Base-by-base conservation (phyloP, 2,113 vertebrate genomes). In the Mohoua ochrocephala region DNA sequence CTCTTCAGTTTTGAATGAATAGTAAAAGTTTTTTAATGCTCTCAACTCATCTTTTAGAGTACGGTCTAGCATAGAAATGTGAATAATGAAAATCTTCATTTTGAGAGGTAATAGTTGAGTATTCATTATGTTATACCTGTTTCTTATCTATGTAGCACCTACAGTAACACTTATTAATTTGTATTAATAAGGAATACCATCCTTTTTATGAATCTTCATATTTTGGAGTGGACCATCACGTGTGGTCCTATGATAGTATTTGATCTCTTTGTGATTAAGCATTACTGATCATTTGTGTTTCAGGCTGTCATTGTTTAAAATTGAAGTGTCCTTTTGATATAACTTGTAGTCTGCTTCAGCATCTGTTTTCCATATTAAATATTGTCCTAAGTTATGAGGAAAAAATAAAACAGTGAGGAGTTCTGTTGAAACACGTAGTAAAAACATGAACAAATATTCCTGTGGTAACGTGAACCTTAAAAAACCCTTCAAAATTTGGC, bases 321-420 rank as follows among this genome's bases (percentile, higher is more conserved):
- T 24, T 28, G 13, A 63, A 61, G 45, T 81, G 44, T 94, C 15
- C 28, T 31, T 89, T 65, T 70, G 39, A 15, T 78, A 17, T 23
- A 85, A 65, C 20, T 90, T 21, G 20, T n/a, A 31, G 49, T 71
- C 64, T 74, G 16, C 83, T 76, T 67, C 52, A 84, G 89, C 91
- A 91, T 93, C 86, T 94, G 87, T 88, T 89, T 96, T 87, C 39
- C 42, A 75, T 93, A 73, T 87, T 89, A 89, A 92, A 91, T 77
- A 80, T 23, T 74, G 63, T 84, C 63, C 37, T 85, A 74, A 22
- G 28, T 69, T 91, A 17, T 45, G 39, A 84, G 57, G 45, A 79
- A 89, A 90, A 93, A 79, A 50, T 81, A 39, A 85, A 84, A 60
- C 75, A 87, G n/a, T 83, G 80, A 82, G n/a, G 41, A 50, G 49